Conservation (phyloP, 2,797 vertebrate genomes). For the Neosilurus mollespiculum region DNA sequence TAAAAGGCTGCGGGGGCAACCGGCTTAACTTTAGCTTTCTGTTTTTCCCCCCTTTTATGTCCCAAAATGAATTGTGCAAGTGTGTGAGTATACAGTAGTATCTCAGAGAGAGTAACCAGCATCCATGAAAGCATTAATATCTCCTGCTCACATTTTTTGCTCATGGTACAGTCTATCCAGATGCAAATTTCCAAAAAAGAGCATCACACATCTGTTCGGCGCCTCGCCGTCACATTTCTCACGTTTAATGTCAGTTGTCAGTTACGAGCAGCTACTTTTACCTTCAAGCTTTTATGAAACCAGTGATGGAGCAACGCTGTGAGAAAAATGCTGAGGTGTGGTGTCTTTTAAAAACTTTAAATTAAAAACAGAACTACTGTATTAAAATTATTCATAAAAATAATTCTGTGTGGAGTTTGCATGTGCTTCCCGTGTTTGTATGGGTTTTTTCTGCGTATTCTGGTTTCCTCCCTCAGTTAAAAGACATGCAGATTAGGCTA, state of each 20-base stretch:
- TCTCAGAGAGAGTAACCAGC: too few species aligned
- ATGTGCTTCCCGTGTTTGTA: too few species aligned
- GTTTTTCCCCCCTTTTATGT: too few species aligned
- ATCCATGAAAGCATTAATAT: too few species aligned
- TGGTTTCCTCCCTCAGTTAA: too few species aligned
- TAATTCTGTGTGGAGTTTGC: background rate
- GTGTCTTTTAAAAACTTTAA: background rate
- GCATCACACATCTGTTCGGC: conserved; percentile 17
- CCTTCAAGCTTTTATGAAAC: background rate
- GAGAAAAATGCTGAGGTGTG: background rate
- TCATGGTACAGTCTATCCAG: conserved; percentile 19
- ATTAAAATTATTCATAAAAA: background rate
- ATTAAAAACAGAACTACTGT: background rate
- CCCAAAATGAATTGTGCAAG: too few species aligned
- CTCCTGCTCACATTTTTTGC: background rate
- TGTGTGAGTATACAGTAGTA: too few species aligned
- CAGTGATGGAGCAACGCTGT: background rate
- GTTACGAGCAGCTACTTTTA: background rate
- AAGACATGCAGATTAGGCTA: too few species aligned
- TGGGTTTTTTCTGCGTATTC: too few species aligned
- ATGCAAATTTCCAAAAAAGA: conserved; percentile 51
- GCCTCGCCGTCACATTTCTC: conserved; percentile 1
- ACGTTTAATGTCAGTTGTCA: conserved; percentile 23
- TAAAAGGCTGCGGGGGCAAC: background rate
- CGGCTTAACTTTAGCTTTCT: too few species aligned